Base-by-base conservation (phyloP, 2,888 invertebrate species). In the Anthoptus insignis region DNA sequence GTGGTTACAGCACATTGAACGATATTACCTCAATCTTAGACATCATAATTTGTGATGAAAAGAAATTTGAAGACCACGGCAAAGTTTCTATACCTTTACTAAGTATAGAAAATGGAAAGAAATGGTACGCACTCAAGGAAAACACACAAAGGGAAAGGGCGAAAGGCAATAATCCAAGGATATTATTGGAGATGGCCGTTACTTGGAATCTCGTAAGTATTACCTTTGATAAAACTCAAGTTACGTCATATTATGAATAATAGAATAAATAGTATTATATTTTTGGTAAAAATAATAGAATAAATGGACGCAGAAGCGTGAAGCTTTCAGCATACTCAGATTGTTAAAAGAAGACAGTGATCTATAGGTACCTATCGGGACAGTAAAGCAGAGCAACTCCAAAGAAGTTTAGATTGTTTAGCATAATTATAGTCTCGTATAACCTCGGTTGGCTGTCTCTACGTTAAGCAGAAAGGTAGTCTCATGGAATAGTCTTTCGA, bases 111-210 rank as follows among this genome's bases (percentile, higher is more conserved):
- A 97, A 97, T 81, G 97, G 97, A 76, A 97, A 97, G 82, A 95
- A 97, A 77, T 99, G 99, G 99, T 99, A 98, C 86, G 97, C 97
- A 0, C 93, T 99, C 37, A 99, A 99, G 87, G 99, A 99, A 82
- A 96, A 97, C 79, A 98, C 98, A 78, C 92, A 98, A 64, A 94
- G 96, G 64, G 95, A 96, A 16, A 93, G 97, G 61, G 98, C 98
- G 4, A 99, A 98, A 88, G 99, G 99, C 22, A 95, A 95, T 75
- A 96, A 96, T 67, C 97, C 98, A 0, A 86, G 94, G 84, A 97
- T 99, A 77, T 93, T 98, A 29, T 86, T 99, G 47, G 99, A 99
- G 91, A 95, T 99, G 95, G 96, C 95, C 68, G 95, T 99, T 1
- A 89, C 96, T 22, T 99, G 98, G 97, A 99, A 99, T 89, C 95